Evolutionary conservation across 2,888 invertebrate species (phyloP), one percentile per base, ranked within the genome.

Genomic region (Clistopyga incitator): DNA sequence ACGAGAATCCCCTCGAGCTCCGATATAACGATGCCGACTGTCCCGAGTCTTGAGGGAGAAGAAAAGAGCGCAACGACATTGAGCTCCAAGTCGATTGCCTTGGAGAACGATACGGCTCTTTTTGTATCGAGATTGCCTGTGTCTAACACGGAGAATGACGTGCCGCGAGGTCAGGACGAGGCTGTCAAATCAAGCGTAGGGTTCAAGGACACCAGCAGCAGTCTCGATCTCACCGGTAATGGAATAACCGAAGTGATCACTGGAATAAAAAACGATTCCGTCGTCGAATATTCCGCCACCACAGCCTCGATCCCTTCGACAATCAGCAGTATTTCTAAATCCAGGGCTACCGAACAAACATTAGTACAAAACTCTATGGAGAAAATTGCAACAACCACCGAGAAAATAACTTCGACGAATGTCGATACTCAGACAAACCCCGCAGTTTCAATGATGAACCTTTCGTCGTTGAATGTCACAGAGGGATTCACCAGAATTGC

Each of bases 211-310:
- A 82, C 85, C n/a, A 82, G 52, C 20, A 50, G 20, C 11, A 50
- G 23, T 50, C 64, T 88, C 34, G 88, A 90, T 70, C 84, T 90
- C 18, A 88, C 87, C 10, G 88, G 87, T 25, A 90, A 90, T 65
- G 88, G 87, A 11, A 86, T 90, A 78, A 89, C 87, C 61, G 90
- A 90, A 78, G 83, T 86, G 10, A 85, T 85, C 42, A 61, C 54
- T 13, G 78, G 61, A 50, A 78, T 65, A 20, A 67, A 47, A 52
- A 84, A 81, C 10, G 6, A 76, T 59, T 71, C 65, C 0, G 47
- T 18, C 10, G 34, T 47, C 15, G 65, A 72, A 20, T 8, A 71
- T 56, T 45, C 54, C 13, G 50, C 18, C 38, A 71, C 50, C 13
- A 38, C 61, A 34, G 38, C 23, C 4, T 25, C 75, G 23, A n/a